A percentile compares a stretch with the other conserved stretches of the same genome.
These are phyloP conservation scores for Gymnoscopelus microlampas DNA, from an alignment of 2,797 vertebrate species.

Conservation along the genomic window DNA sequence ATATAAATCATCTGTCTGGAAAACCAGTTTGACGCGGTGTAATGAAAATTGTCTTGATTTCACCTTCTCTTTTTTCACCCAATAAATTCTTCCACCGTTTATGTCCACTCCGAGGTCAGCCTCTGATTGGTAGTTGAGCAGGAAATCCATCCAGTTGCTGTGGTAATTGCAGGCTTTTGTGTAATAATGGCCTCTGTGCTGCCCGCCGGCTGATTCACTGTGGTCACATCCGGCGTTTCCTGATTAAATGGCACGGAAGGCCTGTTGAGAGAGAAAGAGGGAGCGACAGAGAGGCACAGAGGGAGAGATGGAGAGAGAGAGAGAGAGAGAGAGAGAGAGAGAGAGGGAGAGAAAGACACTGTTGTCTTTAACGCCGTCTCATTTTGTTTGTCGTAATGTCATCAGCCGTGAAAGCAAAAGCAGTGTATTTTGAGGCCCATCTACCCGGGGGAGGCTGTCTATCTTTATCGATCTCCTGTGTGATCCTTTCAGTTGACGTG, in stretches of 20 bases:
- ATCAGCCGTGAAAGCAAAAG: conserved; percentile 34
- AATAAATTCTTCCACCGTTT: conserved; percentile 46
- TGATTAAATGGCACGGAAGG: conserved; percentile 36
- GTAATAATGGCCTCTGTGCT: conserved; percentile 51
- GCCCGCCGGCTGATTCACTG: conserved; percentile 48
- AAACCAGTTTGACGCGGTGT: no score
- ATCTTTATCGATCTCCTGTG: conserved; percentile 52
- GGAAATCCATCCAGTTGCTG: conserved; percentile 41
- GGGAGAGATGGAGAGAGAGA: background rate
- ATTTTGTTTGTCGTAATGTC: conserved; percentile 34
- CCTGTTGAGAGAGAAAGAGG: background rate
- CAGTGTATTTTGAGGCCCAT: conserved; percentile 41
- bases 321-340: background rate
- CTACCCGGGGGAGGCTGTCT: conserved; percentile 49
- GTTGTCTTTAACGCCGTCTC: conserved; percentile 5
- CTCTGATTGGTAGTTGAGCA: conserved; percentile 49
- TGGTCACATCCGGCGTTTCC: conserved; percentile 25
- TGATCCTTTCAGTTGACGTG: conserved; percentile 56
- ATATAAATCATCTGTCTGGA: no score
- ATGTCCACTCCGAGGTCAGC: conserved; percentile 53
- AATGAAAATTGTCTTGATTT: background rate
- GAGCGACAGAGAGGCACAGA: background rate
- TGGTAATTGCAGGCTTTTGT: conserved; percentile 56
- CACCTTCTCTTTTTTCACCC: background rate
- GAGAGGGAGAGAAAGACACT: background rate